Conservation (phyloP, 2,113 vertebrate genomes). For the Larimichthys polyactis region DNA sequence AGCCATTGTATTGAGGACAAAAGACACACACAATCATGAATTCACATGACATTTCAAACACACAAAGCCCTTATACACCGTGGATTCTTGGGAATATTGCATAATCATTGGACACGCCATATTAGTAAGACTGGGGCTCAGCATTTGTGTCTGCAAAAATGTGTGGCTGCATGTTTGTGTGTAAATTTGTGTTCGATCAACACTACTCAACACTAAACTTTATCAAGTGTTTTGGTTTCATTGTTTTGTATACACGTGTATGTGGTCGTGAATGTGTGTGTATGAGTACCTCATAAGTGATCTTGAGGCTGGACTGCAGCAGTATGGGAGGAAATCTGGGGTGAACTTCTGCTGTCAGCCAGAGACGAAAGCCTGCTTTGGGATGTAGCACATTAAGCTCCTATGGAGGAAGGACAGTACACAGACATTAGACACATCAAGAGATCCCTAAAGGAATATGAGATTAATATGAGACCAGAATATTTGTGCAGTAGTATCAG, state of each 20-base stretch:
- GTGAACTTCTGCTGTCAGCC: constrained; percentile 97
- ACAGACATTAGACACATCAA: constrained; percentile 35
- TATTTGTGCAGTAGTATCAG: not conserved
- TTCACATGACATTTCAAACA: not conserved
- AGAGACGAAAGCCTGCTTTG: constrained; percentile 93
- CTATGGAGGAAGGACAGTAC: constrained; percentile 74
- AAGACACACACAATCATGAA: not conserved
- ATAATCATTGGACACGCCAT: not conserved
- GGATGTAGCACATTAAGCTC: constrained; percentile 93
- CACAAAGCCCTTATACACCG: not conserved
- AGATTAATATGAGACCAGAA: not conserved
- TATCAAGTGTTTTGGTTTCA: too few species aligned
- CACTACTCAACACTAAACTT: too few species aligned
- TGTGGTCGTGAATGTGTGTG: not conserved
- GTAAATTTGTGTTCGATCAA: not conserved
- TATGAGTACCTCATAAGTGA: constrained; percentile 94
- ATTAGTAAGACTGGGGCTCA: not conserved
- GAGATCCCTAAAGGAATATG: not conserved
- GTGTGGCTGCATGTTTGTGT: not conserved
- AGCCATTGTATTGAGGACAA: constrained; percentile 16
- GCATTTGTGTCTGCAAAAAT: not conserved
- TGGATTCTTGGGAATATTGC: not conserved
- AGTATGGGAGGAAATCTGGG: constrained; percentile 92
- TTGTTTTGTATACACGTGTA: not conserved
- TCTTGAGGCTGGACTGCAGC: constrained; percentile 96